A percentile compares a stretch with the other conserved stretches of the same genome.
Conservation (phyloP, 1,140 invertebrate genomes). For the Episyrphus balteatus region DNA sequence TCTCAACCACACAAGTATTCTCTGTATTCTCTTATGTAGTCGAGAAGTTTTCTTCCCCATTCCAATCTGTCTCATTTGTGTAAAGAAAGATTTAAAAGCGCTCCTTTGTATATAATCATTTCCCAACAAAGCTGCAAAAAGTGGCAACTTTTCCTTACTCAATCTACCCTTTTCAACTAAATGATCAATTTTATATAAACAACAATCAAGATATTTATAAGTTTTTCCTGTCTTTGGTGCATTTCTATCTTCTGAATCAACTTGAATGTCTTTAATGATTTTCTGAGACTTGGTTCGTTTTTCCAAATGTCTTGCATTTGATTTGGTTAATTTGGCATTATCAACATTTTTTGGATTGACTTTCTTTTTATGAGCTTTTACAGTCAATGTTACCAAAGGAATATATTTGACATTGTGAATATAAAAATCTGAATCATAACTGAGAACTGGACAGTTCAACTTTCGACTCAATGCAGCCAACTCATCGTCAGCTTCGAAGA, state of each 20-base stretch:
- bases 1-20: slow-evolving; percentile 60
- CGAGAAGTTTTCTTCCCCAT: slow-evolving; percentile 49
- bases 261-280: slow-evolving; percentile 15
- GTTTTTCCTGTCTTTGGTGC: slow-evolving; percentile 8
- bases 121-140: slow-evolving; percentile 70
- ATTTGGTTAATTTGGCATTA: slow-evolving; percentile 2
- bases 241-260: slow-evolving; percentile 1
- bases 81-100: slow-evolving; percentile 59
- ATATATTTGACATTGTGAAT: slow-evolving; percentile 75
- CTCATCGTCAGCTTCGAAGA: slow-evolving; percentile 80
- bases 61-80: slow-evolving; percentile 11
- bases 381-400: slow-evolving; percentile 56
- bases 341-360: slow-evolving; percentile 5
- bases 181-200: slow-evolving; percentile 59
- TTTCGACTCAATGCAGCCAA: slow-evolving; percentile 64
- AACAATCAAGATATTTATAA: slow-evolving; percentile 46
- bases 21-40: slow-evolving; percentile 52
- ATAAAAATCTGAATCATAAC: slow-evolving; percentile 86
- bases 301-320: slow-evolving; percentile 26
- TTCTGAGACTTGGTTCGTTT: slow-evolving; percentile 26
- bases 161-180: slow-evolving; percentile 54
- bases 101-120: slow-evolving; percentile 73
- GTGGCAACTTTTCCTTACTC: slow-evolving; percentile 52
- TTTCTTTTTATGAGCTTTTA: slow-evolving; percentile 29
- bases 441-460: slow-evolving; percentile 71